Base-by-base conservation (phyloP, 2,888 invertebrate species). In the Mimachlamys varia region DNA sequence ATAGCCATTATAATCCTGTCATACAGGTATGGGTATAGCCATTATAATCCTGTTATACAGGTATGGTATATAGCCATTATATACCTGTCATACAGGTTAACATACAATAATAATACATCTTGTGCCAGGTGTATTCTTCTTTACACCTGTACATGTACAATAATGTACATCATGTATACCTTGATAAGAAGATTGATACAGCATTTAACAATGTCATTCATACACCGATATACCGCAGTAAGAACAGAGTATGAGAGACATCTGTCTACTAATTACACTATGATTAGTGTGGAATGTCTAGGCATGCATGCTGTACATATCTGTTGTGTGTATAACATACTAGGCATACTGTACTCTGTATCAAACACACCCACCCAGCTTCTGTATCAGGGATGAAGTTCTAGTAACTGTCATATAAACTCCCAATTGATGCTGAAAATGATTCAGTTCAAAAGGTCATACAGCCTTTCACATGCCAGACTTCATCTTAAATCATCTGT, bases 391-490 rank as follows among this genome's bases (percentile, higher is more conserved):
- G 33, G 33, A 76, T 12, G 33, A 33, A 13, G 76, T 27, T 33
- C 12, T 12, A 76, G 33, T 76, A 76, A 33, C 76, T 33, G 33
- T 76, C 76, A 76, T 13, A 76, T 33, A 76, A 22, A 33, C 76
- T 76, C 76, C 27, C 76, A 27, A 76, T 76, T 76, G 76, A 76
- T 27, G 33, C 76, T 76, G 76, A 33, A 76, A 76, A 76, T 76
- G 76, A 76, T 76, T 58, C 76, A 33, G 76, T 76, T 76, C 76
- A 76, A 76, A 76, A 76, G 76, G 76, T 76, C 76, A 76, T 76
- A 76, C 4, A 76, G 76, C 76, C 27, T 76, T 76, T 76, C 76
- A 76, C 33, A 27, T 76, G 76, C 76, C 76, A 76, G 13, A 76
- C 76, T 22, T 76, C 33, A 33, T 76, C 19, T 12, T 33, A 76